These are phyloP conservation scores for Zoanthus sansibaricus DNA, from an alignment of 92 coral and sea anemone species.

Conservation along the genomic window DNA sequence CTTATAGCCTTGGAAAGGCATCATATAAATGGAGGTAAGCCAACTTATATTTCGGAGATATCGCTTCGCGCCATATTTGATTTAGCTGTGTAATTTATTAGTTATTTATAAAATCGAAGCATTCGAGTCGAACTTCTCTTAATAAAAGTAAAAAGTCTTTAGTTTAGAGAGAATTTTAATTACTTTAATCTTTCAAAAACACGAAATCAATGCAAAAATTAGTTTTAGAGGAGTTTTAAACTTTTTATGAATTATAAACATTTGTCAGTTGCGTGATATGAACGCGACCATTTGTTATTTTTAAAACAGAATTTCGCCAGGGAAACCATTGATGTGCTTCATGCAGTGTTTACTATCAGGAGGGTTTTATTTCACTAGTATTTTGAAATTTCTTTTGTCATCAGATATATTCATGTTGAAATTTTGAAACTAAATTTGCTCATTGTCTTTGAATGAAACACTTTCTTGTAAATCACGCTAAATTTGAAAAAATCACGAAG, in stretches of 20 bases:
- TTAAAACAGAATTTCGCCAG: background rate
- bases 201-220: background rate
- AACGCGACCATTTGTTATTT: background rate
- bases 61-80: conserved; percentile 30
- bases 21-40: conserved; percentile 30
- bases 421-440: background rate
- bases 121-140: background rate
- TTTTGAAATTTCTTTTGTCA: background rate
- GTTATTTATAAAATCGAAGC: background rate
- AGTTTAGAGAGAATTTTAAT: background rate
- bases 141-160: background rate
- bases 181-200: background rate
- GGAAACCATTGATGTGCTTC: conserved; percentile 38
- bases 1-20: conserved; percentile 8
- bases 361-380: background rate
- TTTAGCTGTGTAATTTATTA: background rate
- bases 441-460: background rate
- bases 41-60: background rate
- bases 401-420: background rate
- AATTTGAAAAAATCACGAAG: background rate
- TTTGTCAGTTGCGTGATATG: conserved; percentile 2
- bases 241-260: background rate
- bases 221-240: background rate
- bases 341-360: conserved; percentile 1
- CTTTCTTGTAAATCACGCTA: background rate